Evolutionary conservation across 2,113 vertebrate genomes (phyloP).

Genomic region (Cyphomyrus discorhynchus): DNA sequence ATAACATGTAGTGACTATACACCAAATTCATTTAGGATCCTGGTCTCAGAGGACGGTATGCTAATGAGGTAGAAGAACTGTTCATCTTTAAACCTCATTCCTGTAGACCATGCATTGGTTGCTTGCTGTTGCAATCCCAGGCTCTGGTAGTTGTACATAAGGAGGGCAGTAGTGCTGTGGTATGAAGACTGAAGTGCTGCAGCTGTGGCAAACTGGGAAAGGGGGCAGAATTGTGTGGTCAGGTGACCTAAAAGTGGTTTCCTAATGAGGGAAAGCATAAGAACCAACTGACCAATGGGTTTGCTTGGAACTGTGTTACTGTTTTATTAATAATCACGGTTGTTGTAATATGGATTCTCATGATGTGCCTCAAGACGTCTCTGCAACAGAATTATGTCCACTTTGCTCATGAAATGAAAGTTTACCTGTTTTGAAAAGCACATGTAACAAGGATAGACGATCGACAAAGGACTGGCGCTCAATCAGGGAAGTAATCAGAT

Average conservation of each 20-base stretch:
- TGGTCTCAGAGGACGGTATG: neutral
- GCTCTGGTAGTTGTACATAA: neutral
- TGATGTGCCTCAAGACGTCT: neutral
- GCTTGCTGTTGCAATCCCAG: neutral
- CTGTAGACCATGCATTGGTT: neutral
- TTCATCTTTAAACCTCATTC: neutral
- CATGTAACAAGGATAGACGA: neutral
- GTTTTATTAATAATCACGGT: neutral
- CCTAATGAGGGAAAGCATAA: neutral
- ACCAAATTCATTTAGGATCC: neutral
- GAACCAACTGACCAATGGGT: neutral
- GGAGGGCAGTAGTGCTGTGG: neutral
- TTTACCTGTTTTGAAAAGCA: neutral
- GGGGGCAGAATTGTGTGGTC: neutral
- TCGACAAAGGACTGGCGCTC: neutral
- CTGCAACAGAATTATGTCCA: neutral
- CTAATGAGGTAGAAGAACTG: neutral
- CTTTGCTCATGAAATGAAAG: neutral
- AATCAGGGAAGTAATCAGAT: neutral
- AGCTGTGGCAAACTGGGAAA: neutral
- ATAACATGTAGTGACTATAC: neutral
- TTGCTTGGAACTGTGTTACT: neutral
- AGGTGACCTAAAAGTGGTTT: neutral
- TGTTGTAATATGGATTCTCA: neutral
- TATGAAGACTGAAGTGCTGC: neutral